Evolutionary conservation across 2,113 vertebrate species (phyloP).

Genomic region (Erpornis zantholeuca): DNA sequence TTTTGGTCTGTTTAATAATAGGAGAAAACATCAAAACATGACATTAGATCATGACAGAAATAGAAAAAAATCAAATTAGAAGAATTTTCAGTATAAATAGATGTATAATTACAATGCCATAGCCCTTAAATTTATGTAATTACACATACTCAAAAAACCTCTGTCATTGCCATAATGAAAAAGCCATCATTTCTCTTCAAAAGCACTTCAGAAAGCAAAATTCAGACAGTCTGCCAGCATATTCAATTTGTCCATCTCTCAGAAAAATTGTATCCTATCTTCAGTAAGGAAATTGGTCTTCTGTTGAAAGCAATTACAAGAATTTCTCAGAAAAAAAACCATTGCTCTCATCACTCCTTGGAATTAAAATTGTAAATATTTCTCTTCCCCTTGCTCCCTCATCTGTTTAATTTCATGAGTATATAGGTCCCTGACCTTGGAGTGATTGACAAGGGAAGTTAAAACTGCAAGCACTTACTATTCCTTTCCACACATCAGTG

Average conservation of each 20-base stretch:
- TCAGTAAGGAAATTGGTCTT: constrained; percentile 8
- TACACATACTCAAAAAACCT: constrained; percentile 38
- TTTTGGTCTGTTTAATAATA: neutral
- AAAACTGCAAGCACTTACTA: neutral
- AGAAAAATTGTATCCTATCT: constrained; percentile 50
- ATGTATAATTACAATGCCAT: neutral
- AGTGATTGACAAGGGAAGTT: neutral
- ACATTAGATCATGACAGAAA: neutral
- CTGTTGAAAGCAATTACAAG: neutral
- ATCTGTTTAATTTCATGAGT: neutral
- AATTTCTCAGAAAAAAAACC: neutral
- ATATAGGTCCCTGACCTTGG: neutral
- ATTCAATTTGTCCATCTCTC: constrained; percentile 36
- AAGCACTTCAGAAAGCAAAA: constrained; percentile 44
- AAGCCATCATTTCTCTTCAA: constrained; percentile 54
- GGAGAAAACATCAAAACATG: neutral
- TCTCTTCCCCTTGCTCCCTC: neutral
- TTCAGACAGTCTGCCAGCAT: constrained; percentile 30
- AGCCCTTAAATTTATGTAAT: constrained; percentile 44
- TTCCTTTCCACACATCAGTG: neutral
- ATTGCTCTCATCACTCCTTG: neutral
- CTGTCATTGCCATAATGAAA: constrained; percentile 45
- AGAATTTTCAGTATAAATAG: neutral
- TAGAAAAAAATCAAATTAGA: neutral
- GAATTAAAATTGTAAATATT: neutral